Evolutionary conservation across 2,888 invertebrate genomes (phyloP).

Genomic region (Drosophila falleni): DNA sequence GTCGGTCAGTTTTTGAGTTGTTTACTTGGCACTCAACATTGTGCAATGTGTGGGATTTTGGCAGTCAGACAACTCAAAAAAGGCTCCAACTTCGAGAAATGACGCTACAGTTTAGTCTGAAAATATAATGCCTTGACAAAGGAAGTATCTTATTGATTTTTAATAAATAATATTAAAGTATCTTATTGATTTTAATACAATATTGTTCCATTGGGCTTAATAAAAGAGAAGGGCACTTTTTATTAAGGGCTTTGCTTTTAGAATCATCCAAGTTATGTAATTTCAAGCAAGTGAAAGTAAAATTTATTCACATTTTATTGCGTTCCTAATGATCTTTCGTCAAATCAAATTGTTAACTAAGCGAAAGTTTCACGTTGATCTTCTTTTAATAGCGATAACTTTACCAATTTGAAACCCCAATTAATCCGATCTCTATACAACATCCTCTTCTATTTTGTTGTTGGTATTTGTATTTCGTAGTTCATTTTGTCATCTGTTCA

Average conservation of each 20-base stretch:
- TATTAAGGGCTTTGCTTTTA: not conserved
- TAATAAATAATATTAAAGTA: constrained; percentile 4
- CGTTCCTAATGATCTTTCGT: not conserved
- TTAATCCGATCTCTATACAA: constrained; percentile 20
- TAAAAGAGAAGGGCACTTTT: not conserved
- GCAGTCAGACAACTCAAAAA: constrained; percentile 15
- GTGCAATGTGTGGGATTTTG: constrained; percentile 47
- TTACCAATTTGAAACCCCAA: constrained; percentile 1
- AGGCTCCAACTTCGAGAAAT: not conserved
- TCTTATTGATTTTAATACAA: constrained; percentile 18
- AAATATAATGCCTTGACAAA: not conserved
- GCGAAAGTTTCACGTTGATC: constrained; percentile 41
- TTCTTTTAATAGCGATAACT: constrained; percentile 30
- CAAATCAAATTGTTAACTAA: not conserved
- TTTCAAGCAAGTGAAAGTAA: constrained; percentile 18
- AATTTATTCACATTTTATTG: not conserved
- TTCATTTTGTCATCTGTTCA: constrained; percentile 34
- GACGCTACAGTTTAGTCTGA: constrained; percentile 3
- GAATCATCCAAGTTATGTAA: constrained; percentile 11
- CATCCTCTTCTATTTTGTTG: constrained; percentile 11
- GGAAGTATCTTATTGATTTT: constrained; percentile 13
- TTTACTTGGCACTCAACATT: constrained; percentile 44
- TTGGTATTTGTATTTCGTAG: not conserved
- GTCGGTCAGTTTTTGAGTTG: constrained; percentile 49
- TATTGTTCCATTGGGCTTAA: not conserved